Base-by-base conservation (phyloP, 2,113 vertebrate species). In the Otis tarda region DNA sequence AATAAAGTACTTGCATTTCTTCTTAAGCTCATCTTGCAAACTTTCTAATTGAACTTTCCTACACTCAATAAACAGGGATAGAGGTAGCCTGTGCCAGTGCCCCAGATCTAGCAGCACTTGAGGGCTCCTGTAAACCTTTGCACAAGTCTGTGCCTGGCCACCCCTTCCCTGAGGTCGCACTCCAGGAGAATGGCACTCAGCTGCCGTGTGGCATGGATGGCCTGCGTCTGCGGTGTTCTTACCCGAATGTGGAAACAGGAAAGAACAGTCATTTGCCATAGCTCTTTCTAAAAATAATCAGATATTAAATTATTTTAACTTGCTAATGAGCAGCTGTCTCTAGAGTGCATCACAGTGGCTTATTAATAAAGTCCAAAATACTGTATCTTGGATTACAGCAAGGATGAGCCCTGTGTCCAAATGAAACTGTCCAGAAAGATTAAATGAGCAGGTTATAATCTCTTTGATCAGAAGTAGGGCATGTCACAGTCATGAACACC, bases 291-390 rank as follows among this genome's bases (percentile, higher is more conserved):
- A 89, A 96, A 91, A 75, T n/a, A 75, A 67, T 55, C 49, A 18
- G 33, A 47, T 27, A 52, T 61, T 69, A 67, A 89, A 90, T 68
- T 64, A 81, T 64, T 87, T 52, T 47, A 91, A 39, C 52, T 90
- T 93, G 69, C 68, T 92, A 83, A 90, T 63, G 47, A 93, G 43
- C 68, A 74, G 22, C 73, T 93, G 60, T 68, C 67, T 90, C 80
- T 94, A 56, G 80, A 74, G 43, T 49, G 21, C 25, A 78, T 30
- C 56, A 55, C 50, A 43, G 50, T 49, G 64, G 37, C 15, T 80
- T 88, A 61, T 70, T 86, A 87, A 55, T 71, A 27, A 79, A 82
- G 30, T 64, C 56, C 73, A 73, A 65, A 60, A 23, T 63, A 53
- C 52, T 75, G 9, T 33, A 63, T 63, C 50, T 23, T 61, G 52